Conservation (phyloP, 2,797 vertebrate species). For the Pseudochirops corinnae region DNA sequence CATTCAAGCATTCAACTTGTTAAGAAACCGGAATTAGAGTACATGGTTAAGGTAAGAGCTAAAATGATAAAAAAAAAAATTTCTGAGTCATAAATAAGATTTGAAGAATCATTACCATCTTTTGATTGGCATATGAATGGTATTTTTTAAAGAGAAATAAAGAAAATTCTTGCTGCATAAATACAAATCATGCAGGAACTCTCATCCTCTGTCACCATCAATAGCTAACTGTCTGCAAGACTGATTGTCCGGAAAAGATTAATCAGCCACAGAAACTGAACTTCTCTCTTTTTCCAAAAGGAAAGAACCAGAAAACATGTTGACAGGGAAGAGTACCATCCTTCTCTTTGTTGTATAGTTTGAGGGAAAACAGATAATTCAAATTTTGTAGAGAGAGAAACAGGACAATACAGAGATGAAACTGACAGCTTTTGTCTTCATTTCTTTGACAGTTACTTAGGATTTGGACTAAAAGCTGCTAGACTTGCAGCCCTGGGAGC, state of each 20-base stretch:
- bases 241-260: constrained; percentile 1
- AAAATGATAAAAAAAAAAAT: constrained; percentile 29
- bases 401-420: constrained; percentile 22
- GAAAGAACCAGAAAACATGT: background rate
- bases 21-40: constrained; percentile 15
- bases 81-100: constrained; percentile 12
- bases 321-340: constrained; percentile 19
- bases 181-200: constrained; percentile 26
- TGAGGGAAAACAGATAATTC: background rate
- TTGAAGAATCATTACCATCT: background rate
- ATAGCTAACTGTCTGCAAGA: background rate
- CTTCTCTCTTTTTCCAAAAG: constrained; percentile 28
- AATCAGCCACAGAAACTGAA: constrained; percentile 9
- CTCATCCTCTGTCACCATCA: background rate
- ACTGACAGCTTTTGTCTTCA: constrained; percentile 55
- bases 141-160: background rate
- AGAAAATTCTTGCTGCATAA: constrained; percentile 36
- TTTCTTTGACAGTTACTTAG: constrained; percentile 92
- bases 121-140: constrained; percentile 26
- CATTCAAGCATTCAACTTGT: background rate
- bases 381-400: background rate
- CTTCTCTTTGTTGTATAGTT: background rate
- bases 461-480: constrained; percentile 95
- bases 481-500: constrained; percentile 95
- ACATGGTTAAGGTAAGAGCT: background rate